These are phyloP conservation scores for Antennarius striatus DNA, from an alignment of 2,113 vertebrate genomes.

Conservation along the genomic window DNA sequence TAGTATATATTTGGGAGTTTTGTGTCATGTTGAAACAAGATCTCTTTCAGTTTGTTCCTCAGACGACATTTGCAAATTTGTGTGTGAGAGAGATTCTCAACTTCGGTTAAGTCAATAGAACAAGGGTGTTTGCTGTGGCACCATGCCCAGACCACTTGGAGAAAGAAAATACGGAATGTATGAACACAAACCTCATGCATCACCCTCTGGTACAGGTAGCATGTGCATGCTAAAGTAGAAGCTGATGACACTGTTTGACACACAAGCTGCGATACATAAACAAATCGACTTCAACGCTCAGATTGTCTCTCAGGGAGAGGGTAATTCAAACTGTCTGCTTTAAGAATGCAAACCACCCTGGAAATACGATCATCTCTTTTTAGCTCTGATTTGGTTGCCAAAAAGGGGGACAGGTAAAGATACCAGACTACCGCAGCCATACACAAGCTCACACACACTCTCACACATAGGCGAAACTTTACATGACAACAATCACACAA, in stretches of 20 bases:
- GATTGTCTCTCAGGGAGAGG: slow-evolving; percentile 4
- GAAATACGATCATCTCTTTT: slow-evolving; percentile 35
- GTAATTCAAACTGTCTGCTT: slow-evolving; percentile 14
- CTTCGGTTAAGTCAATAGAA: slow-evolving; percentile 74
- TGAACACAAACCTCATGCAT: slow-evolving; percentile 32
- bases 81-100: slow-evolving; percentile 59
- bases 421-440: slow-evolving; percentile 31
- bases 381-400: slow-evolving; percentile 30
- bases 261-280: slow-evolving; percentile 26
- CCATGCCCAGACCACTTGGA: slow-evolving; percentile 49
- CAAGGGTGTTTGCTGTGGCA: slow-evolving; percentile 74
- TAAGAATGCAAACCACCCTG: slow-evolving; percentile 29
- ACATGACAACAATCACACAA: slow-evolving; percentile 5
- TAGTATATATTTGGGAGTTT: slow-evolving; percentile 68
- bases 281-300: slow-evolving; percentile 20
- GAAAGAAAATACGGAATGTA: slow-evolving; percentile 25
- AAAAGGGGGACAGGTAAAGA: slow-evolving; percentile 38
- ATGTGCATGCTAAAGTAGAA: slow-evolving; percentile 13
- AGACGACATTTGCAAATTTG: slow-evolving; percentile 55
- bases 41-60: slow-evolving; percentile 61
- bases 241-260: slow-evolving; percentile 14
- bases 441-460: too few relatives aligned
- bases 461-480: slow-evolving; percentile 8
- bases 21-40: slow-evolving; percentile 69
- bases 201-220: slow-evolving; percentile 30